Evolutionary conservation across 2,113 vertebrate species (phyloP).

Genomic region (Dicrurus megarhynchus): DNA sequence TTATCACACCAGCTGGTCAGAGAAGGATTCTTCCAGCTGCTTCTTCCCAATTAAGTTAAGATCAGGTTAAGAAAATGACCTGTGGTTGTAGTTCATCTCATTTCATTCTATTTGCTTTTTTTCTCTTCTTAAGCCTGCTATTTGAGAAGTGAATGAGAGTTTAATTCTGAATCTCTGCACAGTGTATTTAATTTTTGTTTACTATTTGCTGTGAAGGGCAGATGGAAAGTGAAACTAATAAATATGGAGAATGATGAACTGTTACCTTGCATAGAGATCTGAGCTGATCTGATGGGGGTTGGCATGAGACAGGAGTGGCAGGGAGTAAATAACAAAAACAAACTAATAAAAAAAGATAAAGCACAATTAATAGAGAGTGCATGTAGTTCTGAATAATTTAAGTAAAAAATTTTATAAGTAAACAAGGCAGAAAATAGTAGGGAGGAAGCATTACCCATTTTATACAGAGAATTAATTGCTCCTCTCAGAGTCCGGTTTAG

Average conservation of each 20-base stretch:
- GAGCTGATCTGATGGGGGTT: background rate
- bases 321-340: background rate
- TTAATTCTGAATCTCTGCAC: background rate
- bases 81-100: background rate
- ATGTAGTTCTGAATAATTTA: background rate
- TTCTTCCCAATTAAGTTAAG: background rate
- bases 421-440: background rate
- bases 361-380: background rate
- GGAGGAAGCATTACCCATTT: background rate
- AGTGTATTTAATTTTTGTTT: background rate
- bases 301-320: background rate
- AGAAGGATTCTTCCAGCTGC: background rate
- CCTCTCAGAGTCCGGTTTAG: background rate
- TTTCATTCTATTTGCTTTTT: background rate
- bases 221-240: background rate
- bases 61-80: background rate
- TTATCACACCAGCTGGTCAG: background rate
- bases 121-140: background rate
- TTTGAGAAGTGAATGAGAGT: background rate
- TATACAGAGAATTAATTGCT: background rate
- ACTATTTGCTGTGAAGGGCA: background rate
- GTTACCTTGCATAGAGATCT: background rate
- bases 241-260: background rate
- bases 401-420: background rate
- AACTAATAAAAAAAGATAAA: background rate